Evolutionary conservation across 2,113 vertebrate genomes (phyloP), one percentile per base, ranked within the genome.

Genomic region (Cyanistes caeruleus): DNA sequence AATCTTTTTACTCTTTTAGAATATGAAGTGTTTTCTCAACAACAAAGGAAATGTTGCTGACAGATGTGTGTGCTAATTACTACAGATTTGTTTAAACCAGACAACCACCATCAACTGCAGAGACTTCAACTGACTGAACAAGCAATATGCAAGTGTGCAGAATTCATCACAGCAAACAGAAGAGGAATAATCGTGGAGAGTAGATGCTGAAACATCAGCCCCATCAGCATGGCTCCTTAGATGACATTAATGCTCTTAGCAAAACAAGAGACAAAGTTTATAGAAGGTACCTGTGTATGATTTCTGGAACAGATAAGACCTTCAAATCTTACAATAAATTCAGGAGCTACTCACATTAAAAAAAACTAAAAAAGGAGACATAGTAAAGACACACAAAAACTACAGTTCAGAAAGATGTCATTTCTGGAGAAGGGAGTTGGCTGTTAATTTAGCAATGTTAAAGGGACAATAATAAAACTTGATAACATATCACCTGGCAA

Each of bases 401-500:
- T 39, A 48, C 2, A 52, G 23, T 22, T 67, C 21, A 86, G 19
- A 81, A 90, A 63, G 27, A 51, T 56, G 30, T 70, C 35, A 55
- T 25, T 56, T 37, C 44, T 83, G 46, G 10, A 83, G 11, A 88
- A 77, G 51, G 33, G 58, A 83, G 10, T 69, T 67, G 83, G n/a
- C 31, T 64, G n/a, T 73, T 69, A 58, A 51, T 51, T 70, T 20
- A 88, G 18, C 68, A 79, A 28, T 70, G 48, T 67, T 90, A 92
- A 88, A 90, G 55, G 63, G 43, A 84, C 43, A 78, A 51, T 59
- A 92, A 91, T 65, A 76, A 85, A 94, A 77, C 39, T 63, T 63
- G 27, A 31, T 84, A 95, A 92, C 39, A 9, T 77, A 95, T 84
- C 51, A 77, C 85, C 90, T 90, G 80, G 73, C 83, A 95, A 93